Conservation (phyloP, 2,113 vertebrate genomes). For the Cavia porcellus region DNA sequence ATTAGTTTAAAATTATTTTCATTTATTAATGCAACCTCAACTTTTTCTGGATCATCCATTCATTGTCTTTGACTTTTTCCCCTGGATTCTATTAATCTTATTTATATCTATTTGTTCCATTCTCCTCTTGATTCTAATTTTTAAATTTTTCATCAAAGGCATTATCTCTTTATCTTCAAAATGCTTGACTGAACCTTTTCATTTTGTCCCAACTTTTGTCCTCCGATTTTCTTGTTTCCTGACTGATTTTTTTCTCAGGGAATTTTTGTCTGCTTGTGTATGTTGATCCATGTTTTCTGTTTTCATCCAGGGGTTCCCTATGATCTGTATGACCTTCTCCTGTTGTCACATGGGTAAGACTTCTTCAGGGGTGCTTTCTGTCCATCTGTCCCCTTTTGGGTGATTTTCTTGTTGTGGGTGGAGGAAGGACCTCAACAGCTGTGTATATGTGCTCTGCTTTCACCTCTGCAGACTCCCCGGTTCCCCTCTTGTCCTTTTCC, state of each 20-base stretch:
- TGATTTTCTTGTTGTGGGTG: not conserved
- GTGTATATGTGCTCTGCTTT: accelerated
- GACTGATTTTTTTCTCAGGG: not conserved
- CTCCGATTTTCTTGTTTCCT: not conserved
- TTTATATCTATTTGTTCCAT: not conserved
- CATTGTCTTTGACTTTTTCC: not conserved
- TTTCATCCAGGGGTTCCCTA: not conserved
- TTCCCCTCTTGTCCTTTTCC: not conserved
- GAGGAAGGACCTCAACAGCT: not conserved
- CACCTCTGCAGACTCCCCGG: accelerated
- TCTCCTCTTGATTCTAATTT: not conserved
- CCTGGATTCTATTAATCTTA: too few relatives aligned
- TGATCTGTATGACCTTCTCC: not conserved
- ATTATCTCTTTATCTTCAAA: not conserved
- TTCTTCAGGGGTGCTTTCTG: not conserved
- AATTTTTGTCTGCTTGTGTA: not conserved
- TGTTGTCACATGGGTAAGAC: too few relatives aligned
- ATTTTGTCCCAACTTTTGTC: not conserved
- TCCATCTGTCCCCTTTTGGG: not conserved
- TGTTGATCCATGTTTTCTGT: not conserved
- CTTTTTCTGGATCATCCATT: not conserved
- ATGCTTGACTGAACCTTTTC: not conserved
- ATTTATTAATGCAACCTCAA: not conserved
- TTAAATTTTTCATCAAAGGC: not conserved
- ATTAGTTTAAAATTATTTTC: not conserved